phyloP scores from a whole-genome alignment of 2,888 invertebrate genomes.

The Eupithecia dodoneata region DNA sequence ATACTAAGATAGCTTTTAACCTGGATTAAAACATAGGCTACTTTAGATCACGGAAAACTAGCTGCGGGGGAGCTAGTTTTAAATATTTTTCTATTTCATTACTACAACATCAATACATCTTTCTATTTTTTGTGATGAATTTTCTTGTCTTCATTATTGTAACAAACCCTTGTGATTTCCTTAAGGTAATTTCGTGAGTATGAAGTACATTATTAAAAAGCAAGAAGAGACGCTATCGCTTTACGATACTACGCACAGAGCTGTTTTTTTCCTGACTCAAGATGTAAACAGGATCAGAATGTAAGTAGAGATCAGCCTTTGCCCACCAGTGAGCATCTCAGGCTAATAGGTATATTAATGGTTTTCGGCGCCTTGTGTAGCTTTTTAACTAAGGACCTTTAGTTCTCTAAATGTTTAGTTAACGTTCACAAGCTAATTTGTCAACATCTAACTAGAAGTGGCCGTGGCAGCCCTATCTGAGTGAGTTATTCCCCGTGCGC shows the following conservation, averaged over 20 bases:
- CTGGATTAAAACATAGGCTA: too few relatives aligned
- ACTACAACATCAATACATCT: too few relatives aligned
- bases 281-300: not conserved
- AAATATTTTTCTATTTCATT: too few relatives aligned
- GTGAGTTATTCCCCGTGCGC: constrained; percentile 52
- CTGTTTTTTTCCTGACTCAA: not conserved
- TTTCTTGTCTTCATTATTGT: not conserved
- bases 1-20: too few relatives aligned
- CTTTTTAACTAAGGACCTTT: not conserved
- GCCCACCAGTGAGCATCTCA: not conserved
- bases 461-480: constrained; percentile 59
- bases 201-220: too few relatives aligned
- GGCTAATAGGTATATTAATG: not conserved
- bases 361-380: not conserved
- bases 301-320: not conserved
- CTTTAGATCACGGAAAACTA: too few relatives aligned
- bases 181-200: not conserved
- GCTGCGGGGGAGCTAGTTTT: too few relatives aligned
- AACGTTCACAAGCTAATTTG: not conserved
- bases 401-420: not conserved
- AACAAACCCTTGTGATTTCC: not conserved
- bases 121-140: not conserved
- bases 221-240: too few relatives aligned
- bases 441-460: constrained; percentile 41
- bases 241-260: too few relatives aligned